A percentile compares a stretch with the other conserved stretches of the same genome.
Conservation (phyloP, 1,140 invertebrate species). For the Caenorhabditis remanei region DNA sequence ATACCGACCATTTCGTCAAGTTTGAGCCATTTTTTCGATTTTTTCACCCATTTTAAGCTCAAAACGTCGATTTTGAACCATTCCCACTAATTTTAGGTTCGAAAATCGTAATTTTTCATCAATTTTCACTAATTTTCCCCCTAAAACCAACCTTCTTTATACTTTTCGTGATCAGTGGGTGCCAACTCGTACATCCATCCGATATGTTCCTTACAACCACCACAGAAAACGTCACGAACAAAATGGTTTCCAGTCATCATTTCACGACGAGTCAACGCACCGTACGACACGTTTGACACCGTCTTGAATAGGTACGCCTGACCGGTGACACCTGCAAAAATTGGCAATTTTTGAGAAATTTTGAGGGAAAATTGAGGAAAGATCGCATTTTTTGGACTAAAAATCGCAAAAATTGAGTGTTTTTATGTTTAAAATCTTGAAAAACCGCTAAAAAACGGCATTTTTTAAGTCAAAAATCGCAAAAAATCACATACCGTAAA, state of each 20-base stretch:
- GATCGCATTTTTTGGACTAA: too few relatives aligned
- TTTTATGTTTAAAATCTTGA: too few relatives aligned
- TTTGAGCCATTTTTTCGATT: not conserved
- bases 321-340: not conserved
- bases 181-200: conserved; percentile 38
- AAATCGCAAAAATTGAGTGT: too few relatives aligned
- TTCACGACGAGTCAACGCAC: not conserved
- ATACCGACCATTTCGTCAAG: not conserved
- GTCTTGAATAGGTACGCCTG: not conserved
- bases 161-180: not conserved
- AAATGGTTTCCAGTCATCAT: conserved; percentile 17
- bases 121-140: not conserved
- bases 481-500: too few relatives aligned
- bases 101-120: not conserved
- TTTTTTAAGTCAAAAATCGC: too few relatives aligned
- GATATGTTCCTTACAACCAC: not conserved
- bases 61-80: too few relatives aligned
- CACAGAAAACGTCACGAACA: conserved; percentile 18
- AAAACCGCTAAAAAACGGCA: too few relatives aligned
- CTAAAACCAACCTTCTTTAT: conserved; percentile 24
- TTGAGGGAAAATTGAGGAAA: too few relatives aligned
- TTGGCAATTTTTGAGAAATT: not conserved
- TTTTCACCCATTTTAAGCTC: too few relatives aligned
- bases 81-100: too few relatives aligned
- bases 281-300: not conserved